A percentile compares a stretch with the other conserved stretches of the same genome.
Conservation (phyloP, 2,888 invertebrate genomes). For the Rotaria magnacalcarata region DNA sequence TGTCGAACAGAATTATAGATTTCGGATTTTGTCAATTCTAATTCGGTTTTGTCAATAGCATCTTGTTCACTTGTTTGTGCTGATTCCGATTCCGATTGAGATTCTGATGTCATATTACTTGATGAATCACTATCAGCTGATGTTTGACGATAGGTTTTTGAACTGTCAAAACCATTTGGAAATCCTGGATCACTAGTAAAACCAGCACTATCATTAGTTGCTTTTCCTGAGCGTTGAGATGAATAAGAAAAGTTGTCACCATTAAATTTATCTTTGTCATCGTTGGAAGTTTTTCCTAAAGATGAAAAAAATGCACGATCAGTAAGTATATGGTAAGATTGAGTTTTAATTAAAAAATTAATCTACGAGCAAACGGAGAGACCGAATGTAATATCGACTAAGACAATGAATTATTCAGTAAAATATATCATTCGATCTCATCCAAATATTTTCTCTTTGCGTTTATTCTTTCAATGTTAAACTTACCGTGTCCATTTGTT, state of each 20-base stretch:
- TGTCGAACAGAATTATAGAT: slow-evolving; percentile 40
- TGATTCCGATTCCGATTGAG: slow-evolving; percentile 36
- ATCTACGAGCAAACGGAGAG: too few species aligned
- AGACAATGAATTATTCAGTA: too few species aligned
- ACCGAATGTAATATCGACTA: too few species aligned
- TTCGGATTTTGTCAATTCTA: slow-evolving; percentile 43
- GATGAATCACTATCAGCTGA: slow-evolving; percentile 36
- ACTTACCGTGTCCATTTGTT: neutral
- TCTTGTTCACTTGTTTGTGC: slow-evolving; percentile 37
- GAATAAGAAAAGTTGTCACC: neutral
- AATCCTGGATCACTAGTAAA: neutral
- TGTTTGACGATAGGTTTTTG: neutral
- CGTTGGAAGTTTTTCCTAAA: neutral
- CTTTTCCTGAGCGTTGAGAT: neutral
- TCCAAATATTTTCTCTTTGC: too few species aligned
- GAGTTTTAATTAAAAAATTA: too few species aligned
- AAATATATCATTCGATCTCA: too few species aligned
- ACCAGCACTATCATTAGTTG: neutral
- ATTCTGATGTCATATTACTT: neutral
- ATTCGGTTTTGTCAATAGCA: slow-evolving; percentile 25
- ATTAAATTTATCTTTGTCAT: neutral
- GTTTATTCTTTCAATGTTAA: neutral
- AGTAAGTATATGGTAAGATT: too few species aligned
- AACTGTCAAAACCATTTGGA: neutral
- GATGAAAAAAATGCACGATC: neutral